phyloP scores from a whole-genome alignment of 2,797 vertebrate species.

The Aulostomus chinensis region DNA sequence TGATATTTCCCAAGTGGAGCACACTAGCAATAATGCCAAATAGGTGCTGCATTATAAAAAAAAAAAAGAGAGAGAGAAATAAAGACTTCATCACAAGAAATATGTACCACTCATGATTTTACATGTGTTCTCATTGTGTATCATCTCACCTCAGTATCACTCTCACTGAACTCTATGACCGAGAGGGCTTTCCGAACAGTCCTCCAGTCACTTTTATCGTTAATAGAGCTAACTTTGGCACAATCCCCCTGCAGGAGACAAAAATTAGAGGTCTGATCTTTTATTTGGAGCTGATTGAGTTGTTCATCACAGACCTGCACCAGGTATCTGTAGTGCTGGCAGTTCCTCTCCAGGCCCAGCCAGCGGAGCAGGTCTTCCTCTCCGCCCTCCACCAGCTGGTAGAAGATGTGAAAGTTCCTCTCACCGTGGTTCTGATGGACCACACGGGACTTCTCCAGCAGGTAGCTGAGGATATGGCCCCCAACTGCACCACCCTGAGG shows the following conservation, averaged over 20 bases:
- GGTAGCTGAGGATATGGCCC: slow-evolving; percentile 93
- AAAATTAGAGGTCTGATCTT: neutral
- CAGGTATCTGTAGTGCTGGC: slow-evolving; percentile 86
- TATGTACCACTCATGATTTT: neutral
- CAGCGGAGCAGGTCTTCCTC: slow-evolving; percentile 87
- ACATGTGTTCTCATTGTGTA: no score
- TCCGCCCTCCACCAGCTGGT: slow-evolving; percentile 91
- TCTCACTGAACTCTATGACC: slow-evolving; percentile 87
- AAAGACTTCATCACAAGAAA: neutral
- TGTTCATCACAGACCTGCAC: slow-evolving; percentile 79
- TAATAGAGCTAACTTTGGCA: slow-evolving; percentile 92
- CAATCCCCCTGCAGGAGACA: slow-evolving; percentile 82
- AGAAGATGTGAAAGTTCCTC: slow-evolving; percentile 97
- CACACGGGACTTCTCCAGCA: slow-evolving; percentile 94
- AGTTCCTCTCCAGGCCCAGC: slow-evolving; percentile 90
- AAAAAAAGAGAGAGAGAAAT: slow-evolving; percentile 1
- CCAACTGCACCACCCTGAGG: slow-evolving; percentile 90
- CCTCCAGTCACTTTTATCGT: slow-evolving; percentile 91
- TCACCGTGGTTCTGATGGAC: slow-evolving; percentile 93
- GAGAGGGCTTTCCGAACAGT: slow-evolving; percentile 87
- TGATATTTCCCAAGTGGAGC: slow-evolving; percentile 91
- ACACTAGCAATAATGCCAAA: slow-evolving; percentile 92
- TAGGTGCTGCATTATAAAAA: slow-evolving; percentile 76
- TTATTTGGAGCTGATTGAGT: neutral
- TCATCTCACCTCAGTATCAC: slow-evolving; percentile 84